Evolutionary conservation across 1,140 invertebrate genomes (phyloP).

Genomic region (Ptiloglossa arizonensis): DNA sequence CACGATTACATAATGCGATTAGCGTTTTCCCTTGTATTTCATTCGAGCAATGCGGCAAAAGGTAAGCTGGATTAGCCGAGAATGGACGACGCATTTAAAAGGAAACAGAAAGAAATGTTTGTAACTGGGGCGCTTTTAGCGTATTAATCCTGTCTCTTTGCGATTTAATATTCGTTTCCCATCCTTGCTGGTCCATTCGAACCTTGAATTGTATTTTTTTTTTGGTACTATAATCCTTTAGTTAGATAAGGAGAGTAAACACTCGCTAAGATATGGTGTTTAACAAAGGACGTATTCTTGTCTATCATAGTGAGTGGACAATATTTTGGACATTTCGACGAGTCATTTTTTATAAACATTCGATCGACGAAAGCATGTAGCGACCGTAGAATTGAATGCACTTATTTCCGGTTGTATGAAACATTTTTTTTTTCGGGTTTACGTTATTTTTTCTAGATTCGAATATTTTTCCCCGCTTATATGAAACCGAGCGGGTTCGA

Average conservation of each 20-base stretch:
- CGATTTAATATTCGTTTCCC: slow-evolving; percentile 7
- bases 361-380: too few relatives aligned
- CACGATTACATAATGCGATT: slow-evolving; percentile 29
- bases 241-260: neutral
- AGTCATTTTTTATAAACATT: too few relatives aligned
- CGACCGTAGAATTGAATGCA: too few relatives aligned
- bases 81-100: slow-evolving; percentile 34
- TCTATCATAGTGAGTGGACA: too few relatives aligned
- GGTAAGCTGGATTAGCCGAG: slow-evolving; percentile 44
- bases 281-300: too few relatives aligned
- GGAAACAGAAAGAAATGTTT: slow-evolving; percentile 33
- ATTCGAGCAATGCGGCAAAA: slow-evolving; percentile 1
- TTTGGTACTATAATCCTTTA: neutral
- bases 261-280: neutral
- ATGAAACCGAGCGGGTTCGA: too few relatives aligned
- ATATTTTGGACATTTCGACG: too few relatives aligned
- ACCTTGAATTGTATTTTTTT: neutral
- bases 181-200: neutral
- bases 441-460: too few relatives aligned
- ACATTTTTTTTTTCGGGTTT: too few relatives aligned
- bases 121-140: slow-evolving; percentile 28
- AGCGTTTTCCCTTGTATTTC: slow-evolving; percentile 1
- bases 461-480: too few relatives aligned
- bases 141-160: neutral
- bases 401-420: too few relatives aligned